phyloP scores from a whole-genome alignment of 2,113 vertebrate genomes.

The Lycaon pictus region DNA sequence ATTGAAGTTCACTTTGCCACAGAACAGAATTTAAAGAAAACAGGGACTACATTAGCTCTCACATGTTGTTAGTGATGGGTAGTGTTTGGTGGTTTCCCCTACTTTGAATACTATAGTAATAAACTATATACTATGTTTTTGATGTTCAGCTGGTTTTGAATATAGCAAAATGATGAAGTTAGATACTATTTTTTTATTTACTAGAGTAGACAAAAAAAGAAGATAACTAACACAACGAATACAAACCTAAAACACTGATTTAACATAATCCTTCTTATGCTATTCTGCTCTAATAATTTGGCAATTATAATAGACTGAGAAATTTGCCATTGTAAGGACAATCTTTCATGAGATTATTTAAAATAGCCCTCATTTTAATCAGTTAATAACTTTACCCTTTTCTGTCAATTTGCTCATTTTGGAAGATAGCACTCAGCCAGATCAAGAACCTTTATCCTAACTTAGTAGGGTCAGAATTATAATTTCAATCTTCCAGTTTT shows the following conservation, averaged over 20 bases:
- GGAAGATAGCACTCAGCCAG: slow-evolving; percentile 66
- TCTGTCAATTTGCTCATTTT: slow-evolving; percentile 78
- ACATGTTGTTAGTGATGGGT: neutral
- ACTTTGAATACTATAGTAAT: neutral
- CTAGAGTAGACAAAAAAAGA: neutral
- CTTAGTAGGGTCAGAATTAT: slow-evolving; percentile 74
- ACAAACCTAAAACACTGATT: neutral
- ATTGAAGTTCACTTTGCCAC: no score
- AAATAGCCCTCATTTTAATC: slow-evolving; percentile 58
- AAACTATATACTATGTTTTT: neutral
- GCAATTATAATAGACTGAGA: neutral
- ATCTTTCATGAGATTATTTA: slow-evolving; percentile 34
- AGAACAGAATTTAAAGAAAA: neutral
- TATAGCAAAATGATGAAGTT: neutral
- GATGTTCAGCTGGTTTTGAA: neutral
- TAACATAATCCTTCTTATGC: neutral
- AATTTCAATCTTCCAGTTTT: slow-evolving; percentile 82
- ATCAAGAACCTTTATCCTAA: slow-evolving; percentile 52
- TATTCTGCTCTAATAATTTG: slow-evolving; percentile 29
- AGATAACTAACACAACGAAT: neutral
- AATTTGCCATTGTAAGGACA: neutral
- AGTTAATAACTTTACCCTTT: slow-evolving; percentile 67
- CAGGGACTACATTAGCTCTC: neutral
- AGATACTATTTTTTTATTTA: slow-evolving; percentile 1
- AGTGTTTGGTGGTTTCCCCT: neutral